These are phyloP conservation scores for Drosophila prolongata DNA, from an alignment of 2,888 invertebrate species.

Conservation along the genomic window DNA sequence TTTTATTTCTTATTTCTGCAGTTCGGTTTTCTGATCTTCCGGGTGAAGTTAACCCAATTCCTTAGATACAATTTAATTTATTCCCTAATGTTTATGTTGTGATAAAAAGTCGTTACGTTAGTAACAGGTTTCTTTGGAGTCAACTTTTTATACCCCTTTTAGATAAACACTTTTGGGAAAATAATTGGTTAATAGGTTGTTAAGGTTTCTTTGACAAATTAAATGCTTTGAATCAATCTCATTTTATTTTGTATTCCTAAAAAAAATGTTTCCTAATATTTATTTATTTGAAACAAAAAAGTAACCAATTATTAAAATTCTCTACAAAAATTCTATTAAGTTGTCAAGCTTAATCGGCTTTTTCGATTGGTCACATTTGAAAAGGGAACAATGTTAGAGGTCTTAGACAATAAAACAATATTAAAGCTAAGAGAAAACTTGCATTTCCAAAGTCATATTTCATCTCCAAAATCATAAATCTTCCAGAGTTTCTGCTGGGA, in stretches of 20 bases:
- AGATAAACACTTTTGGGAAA: not conserved
- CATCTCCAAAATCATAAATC: conserved; percentile 30
- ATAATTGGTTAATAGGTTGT: conserved; percentile 3
- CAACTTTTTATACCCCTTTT: not conserved
- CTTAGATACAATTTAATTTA: not conserved
- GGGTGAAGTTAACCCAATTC: not conserved
- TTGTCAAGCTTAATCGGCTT: conserved; percentile 5
- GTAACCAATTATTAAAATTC: not conserved
- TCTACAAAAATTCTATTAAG: conserved; percentile 1
- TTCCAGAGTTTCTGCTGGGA: conserved; percentile 11
- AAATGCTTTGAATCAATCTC: too few relatives aligned
- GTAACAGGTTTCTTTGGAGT: not conserved
- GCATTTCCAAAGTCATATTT: conserved; percentile 15
- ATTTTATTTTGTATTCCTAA: too few relatives aligned
- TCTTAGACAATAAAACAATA: conserved; percentile 1
- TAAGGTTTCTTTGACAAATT: too few relatives aligned
- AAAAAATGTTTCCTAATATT: too few relatives aligned
- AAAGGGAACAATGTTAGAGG: not conserved
- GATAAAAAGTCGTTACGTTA: conserved; percentile 11
- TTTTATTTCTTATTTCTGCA: conserved; percentile 7
- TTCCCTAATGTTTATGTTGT: not conserved
- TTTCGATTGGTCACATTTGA: conserved; percentile 5
- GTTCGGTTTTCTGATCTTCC: conserved; percentile 6
- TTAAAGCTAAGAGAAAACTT: conserved; percentile 10
- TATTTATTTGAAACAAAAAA: too few relatives aligned